Conservation (phyloP, 2,888 invertebrate species). For the Hermodice carunculata region DNA sequence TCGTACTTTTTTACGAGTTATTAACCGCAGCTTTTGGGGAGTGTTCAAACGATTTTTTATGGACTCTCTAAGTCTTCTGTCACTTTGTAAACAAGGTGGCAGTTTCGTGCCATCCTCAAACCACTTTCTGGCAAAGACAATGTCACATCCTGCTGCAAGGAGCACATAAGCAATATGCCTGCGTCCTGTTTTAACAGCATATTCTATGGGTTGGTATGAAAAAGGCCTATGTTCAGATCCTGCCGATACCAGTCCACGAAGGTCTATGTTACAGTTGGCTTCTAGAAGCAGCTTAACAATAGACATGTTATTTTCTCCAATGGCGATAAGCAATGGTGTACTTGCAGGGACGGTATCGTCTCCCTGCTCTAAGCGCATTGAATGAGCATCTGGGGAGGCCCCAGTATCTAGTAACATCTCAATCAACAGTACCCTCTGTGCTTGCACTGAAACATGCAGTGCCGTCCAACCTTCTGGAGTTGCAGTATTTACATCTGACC, state of each 20-base stretch:
- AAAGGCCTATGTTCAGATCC: too few relatives aligned
- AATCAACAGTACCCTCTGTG: constrained; percentile 34
- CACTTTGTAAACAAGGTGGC: constrained; percentile 34
- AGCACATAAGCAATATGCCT: constrained; percentile 42
- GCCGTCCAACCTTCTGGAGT: constrained; percentile 50
- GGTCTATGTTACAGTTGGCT: constrained; percentile 40
- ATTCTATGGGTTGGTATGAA: too few relatives aligned
- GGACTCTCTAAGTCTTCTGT: constrained; percentile 32
- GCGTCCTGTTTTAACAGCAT: constrained; percentile 33
- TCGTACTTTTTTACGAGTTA: constrained; percentile 29
- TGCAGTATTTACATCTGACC: constrained; percentile 30
- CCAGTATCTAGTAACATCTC: constrained; percentile 25
- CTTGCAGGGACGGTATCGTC: constrained; percentile 41
- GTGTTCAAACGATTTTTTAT: constrained; percentile 11
- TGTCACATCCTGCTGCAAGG: constrained; percentile 39
- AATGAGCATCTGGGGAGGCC: constrained; percentile 36
- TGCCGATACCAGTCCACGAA: constrained; percentile 34
- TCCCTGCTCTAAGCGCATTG: constrained; percentile 37
- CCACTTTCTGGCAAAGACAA: constrained; percentile 30
- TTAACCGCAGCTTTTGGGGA: constrained; percentile 29
- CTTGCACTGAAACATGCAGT: constrained; percentile 45
- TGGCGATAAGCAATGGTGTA: constrained; percentile 45
- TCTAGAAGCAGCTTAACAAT: constrained; percentile 34
- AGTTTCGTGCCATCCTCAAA: constrained; percentile 21
- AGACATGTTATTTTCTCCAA: constrained; percentile 31